Evolutionary conservation across 2,797 vertebrate species (phyloP).

Genomic region (Heterohyrax brucei): DNA sequence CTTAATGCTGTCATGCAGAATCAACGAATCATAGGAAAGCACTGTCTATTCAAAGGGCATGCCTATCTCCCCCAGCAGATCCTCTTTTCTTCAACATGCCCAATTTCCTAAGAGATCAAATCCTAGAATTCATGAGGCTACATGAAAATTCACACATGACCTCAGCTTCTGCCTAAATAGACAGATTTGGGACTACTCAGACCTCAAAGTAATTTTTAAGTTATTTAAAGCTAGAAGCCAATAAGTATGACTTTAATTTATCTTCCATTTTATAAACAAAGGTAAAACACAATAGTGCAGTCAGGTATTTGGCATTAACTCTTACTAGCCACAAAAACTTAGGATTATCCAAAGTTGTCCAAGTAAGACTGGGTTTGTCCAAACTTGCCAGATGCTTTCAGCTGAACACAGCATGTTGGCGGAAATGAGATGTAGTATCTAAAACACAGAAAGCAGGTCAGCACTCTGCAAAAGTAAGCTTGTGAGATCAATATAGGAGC

Average conservation of each 20-base stretch:
- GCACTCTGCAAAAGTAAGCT: slow-evolving; percentile 87
- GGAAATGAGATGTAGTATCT: slow-evolving; percentile 86
- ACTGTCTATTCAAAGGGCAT: slow-evolving; percentile 71
- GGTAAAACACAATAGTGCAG: slow-evolving; percentile 49
- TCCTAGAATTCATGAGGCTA: slow-evolving; percentile 43
- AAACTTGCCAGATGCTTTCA: slow-evolving; percentile 88
- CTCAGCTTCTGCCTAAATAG: slow-evolving; percentile 83
- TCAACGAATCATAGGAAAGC: slow-evolving; percentile 71
- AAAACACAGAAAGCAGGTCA: slow-evolving; percentile 89
- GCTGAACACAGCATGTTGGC: slow-evolving; percentile 85
- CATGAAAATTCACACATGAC: slow-evolving; percentile 79
- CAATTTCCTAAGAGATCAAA: slow-evolving; percentile 66
- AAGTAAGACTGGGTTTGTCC: slow-evolving; percentile 85
- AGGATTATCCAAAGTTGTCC: slow-evolving; percentile 84
- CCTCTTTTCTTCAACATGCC: slow-evolving; percentile 75
- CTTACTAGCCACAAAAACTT: slow-evolving; percentile 77
- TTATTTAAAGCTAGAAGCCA: slow-evolving; percentile 89
- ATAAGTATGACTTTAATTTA: slow-evolving; percentile 76
- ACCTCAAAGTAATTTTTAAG: slow-evolving; percentile 84
- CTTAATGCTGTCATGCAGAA: slow-evolving; percentile 70
- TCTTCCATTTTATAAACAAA: slow-evolving; percentile 83
- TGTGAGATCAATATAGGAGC: slow-evolving; percentile 82
- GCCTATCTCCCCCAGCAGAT: slow-evolving; percentile 81
- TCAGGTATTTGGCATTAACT: slow-evolving; percentile 81
- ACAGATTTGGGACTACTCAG: slow-evolving; percentile 83